Base-by-base conservation (phyloP, 2,113 vertebrate species). In the Maccullochella peelii region DNA sequence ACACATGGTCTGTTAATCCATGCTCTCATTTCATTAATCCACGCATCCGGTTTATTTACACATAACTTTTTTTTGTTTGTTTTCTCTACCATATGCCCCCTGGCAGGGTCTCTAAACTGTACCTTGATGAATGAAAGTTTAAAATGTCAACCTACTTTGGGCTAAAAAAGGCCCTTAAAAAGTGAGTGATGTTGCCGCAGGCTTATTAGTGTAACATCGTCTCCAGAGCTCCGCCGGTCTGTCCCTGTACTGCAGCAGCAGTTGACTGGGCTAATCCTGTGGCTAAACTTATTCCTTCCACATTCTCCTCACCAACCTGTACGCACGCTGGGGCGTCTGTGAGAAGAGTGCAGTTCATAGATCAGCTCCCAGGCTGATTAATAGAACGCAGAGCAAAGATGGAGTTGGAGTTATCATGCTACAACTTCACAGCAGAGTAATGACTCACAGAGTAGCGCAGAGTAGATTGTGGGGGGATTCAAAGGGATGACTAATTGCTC, bases 301-400 rank as follows among this genome's bases (percentile, higher is more conserved):
- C 83, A 20, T 27, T 69, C 73, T 65, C 62, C 52, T 77, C 71
- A 36, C 57, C 79, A 20, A 57, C 63, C 66, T 62, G 52, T 27
- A 49, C 3, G 4, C 27, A 49, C 3, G 4, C 27, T 30, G 1
- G 65, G 47, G 33, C 42, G 36, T 68, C 62, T 80, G 80, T 23
- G 38, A 73, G 38, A 36, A 6, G 23, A 74, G 61, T 1, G 27
- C 38, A 62, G 84, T 69, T 78, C 84, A 84, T 14, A 82, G 91
- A 88, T 88, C 86, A 88, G 78, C 79, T 91, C 87, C 84, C 90
- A 88, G 86, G 61, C 87, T 89, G 86, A 92, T 91, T 82, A 93
- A 93, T 85, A 73, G 82, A 90, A 85, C 52, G 16, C 81, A 73
- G 82, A 91, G 78, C 69, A 23, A 83, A 72, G 68, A 59, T 8